These are phyloP conservation scores for Cossypha dichroa DNA, from an alignment of 2,797 vertebrate genomes.

Conservation along the genomic window DNA sequence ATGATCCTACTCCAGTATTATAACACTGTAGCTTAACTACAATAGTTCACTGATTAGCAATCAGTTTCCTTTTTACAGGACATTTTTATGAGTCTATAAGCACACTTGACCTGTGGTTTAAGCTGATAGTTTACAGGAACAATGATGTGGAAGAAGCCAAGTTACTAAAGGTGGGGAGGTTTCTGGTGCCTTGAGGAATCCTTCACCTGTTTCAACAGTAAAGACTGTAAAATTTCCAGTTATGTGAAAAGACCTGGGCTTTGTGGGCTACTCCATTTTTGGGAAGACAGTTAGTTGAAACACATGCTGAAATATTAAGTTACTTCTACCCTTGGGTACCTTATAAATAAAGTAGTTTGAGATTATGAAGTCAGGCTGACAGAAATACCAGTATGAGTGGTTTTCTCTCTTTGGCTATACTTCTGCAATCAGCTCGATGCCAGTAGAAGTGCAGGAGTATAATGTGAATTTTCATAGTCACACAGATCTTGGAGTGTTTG, in stretches of 20 bases:
- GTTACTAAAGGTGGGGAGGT: not conserved
- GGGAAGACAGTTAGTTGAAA: not conserved
- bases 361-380: not conserved
- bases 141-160: not conserved
- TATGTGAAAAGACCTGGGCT: not conserved
- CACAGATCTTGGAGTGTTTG: not conserved
- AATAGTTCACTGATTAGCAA: conserved; percentile 17
- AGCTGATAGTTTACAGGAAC: not conserved
- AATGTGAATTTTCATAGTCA: not conserved
- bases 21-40: not conserved
- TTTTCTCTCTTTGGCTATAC: not conserved
- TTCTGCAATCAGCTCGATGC: not conserved
- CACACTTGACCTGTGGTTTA: not conserved
- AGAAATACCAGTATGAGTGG: not conserved
- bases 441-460: not conserved
- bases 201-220: not conserved
- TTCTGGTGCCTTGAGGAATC: not conserved
- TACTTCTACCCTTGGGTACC: not conserved
- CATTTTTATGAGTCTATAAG: not conserved
- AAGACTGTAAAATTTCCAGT: not conserved
- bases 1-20: not conserved
- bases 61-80: not conserved
- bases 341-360: not conserved
- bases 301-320: not conserved
- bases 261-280: not conserved